Percentiles rank a stretch among this genome's conserved stretches.
phyloP scores from a whole-genome alignment of 2,888 invertebrate species.

The Seladonia tumulorum region DNA sequence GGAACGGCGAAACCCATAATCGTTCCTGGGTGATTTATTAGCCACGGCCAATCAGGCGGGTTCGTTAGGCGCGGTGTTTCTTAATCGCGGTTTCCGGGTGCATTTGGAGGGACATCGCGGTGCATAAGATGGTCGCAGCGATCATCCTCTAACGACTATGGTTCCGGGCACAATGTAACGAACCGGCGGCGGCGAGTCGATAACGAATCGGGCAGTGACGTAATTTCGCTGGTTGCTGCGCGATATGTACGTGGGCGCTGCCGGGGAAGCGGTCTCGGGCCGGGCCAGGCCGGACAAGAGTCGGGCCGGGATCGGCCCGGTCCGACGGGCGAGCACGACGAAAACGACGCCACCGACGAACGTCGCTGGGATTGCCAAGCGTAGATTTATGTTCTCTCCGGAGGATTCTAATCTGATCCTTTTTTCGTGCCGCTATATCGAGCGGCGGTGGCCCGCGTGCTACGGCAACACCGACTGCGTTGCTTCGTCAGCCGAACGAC shows the following conservation, averaged over 20 bases:
- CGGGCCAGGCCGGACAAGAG: background rate
- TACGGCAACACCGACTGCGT: constrained; percentile 33
- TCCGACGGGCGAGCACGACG: constrained; percentile 16
- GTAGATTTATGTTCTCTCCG: constrained; percentile 51
- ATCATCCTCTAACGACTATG: constrained; percentile 20
- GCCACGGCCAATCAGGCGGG: background rate
- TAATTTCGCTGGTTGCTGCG: constrained; percentile 28
- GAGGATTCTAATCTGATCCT: constrained; percentile 59
- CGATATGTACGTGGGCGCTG: background rate
- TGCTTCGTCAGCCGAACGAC: constrained; percentile 38
- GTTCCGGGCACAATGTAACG: constrained; percentile 18
- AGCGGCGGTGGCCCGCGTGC: constrained; percentile 26
- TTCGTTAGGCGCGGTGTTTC: constrained; percentile 17
- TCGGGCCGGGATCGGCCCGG: background rate
- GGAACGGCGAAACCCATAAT: background rate
- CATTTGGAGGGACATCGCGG: background rate
- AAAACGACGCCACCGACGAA: constrained; percentile 30
- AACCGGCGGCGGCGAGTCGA: constrained; percentile 16
- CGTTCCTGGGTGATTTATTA: background rate
- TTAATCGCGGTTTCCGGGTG: constrained; percentile 16
- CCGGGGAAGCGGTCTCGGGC: background rate
- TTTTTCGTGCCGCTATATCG: constrained; percentile 53
- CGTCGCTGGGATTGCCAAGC: constrained; percentile 43
- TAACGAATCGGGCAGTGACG: constrained; percentile 41
- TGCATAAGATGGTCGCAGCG: background rate